A percentile compares a stretch with the other conserved stretches of the same genome.
phyloP scores from a whole-genome alignment of 2,797 vertebrate genomes.

The Semaprochilodus insignis region DNA sequence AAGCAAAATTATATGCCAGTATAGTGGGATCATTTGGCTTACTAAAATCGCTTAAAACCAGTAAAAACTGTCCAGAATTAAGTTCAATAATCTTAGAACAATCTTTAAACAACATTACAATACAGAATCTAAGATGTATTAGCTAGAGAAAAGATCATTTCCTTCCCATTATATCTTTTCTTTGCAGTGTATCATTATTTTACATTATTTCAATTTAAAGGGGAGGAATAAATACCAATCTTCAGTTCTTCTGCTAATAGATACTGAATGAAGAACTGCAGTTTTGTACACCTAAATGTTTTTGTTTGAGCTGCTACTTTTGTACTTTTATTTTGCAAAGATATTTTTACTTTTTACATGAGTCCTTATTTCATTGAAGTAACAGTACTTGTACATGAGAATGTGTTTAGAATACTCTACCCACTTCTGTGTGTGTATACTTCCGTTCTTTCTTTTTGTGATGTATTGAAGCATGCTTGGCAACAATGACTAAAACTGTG shows the following conservation, averaged over 20 bases:
- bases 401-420: not conserved
- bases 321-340: not conserved
- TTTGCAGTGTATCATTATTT: too few species aligned
- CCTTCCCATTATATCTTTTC: too few species aligned
- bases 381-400: not conserved
- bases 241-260: not conserved
- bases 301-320: not conserved
- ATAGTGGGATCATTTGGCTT: too few species aligned
- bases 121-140: too few species aligned
- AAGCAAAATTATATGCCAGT: too few species aligned
- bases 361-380: not conserved
- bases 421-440: not conserved
- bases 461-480: conserved; percentile 3
- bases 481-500: conserved; percentile 3
- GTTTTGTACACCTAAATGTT: not conserved
- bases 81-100: too few species aligned
- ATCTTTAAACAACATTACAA: too few species aligned
- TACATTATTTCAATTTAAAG: too few species aligned
- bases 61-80: too few species aligned
- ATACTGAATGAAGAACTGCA: not conserved
- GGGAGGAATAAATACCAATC: too few species aligned
- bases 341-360: not conserved
- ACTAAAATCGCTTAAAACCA: too few species aligned
- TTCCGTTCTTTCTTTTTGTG: not conserved
- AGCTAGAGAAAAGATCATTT: too few species aligned